A percentile compares a stretch with the other conserved stretches of the same genome.
Evolutionary conservation across 2,797 vertebrate genomes (phyloP).

Genomic region (Scyliorhinus canicula): DNA sequence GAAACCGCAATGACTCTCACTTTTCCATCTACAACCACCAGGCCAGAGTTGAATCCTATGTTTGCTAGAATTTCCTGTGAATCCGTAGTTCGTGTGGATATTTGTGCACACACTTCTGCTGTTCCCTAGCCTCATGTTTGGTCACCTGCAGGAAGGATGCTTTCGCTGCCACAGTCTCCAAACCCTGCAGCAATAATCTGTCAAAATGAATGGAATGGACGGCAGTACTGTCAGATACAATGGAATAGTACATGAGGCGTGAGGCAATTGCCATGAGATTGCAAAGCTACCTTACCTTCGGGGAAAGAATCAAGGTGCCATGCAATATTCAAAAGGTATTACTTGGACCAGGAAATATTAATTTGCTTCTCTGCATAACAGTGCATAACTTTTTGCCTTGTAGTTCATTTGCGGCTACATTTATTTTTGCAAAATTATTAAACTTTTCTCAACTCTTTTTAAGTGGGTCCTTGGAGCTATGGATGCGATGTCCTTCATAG

Average conservation of each 20-base stretch:
- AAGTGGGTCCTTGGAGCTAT: not conserved
- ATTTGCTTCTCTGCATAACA: not conserved
- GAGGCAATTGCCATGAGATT: not conserved
- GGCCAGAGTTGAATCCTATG: not conserved
- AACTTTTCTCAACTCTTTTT: not conserved
- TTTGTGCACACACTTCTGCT: not conserved
- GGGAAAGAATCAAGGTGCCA: not conserved
- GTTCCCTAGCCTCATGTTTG: not conserved
- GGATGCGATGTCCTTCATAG: not conserved
- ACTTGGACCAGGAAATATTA: not conserved
- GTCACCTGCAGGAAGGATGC: not conserved
- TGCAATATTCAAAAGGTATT: not conserved
- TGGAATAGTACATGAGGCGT: not conserved
- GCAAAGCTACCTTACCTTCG: not conserved
- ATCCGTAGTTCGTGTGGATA: not conserved
- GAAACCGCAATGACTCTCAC: not conserved
- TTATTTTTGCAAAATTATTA: not conserved
- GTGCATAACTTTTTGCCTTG: not conserved
- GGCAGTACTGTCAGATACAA: not conserved
- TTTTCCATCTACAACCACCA: not conserved
- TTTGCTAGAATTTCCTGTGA: not conserved
- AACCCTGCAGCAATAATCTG: not conserved
- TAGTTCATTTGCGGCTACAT: not conserved
- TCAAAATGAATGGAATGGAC: not conserved
- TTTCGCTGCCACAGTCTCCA: not conserved